Percentiles rank a stretch among this genome's conserved stretches.
Conservation (phyloP, 1,140 invertebrate species). For the Drosophila hydei region DNA sequence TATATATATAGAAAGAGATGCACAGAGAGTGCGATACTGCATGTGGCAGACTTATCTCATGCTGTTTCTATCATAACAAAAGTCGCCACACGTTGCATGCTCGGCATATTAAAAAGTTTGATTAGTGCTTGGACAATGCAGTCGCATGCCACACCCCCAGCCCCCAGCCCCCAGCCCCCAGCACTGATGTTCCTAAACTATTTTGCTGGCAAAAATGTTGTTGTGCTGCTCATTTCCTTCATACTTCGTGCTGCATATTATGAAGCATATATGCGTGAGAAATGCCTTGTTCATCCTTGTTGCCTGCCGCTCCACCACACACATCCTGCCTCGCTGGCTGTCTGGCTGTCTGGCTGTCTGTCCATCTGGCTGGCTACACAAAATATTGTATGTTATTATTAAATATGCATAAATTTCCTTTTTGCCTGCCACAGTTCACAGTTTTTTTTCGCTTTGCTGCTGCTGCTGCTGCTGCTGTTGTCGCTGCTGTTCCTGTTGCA, state of each 20-base stretch:
- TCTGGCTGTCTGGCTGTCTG: slow-evolving; percentile 3
- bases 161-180: background rate
- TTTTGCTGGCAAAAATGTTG: slow-evolving; percentile 61
- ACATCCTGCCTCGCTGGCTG: background rate
- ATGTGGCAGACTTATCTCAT: slow-evolving; percentile 5
- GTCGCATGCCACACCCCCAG: background rate
- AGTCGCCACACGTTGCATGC: slow-evolving; percentile 72
- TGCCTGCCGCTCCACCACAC: slow-evolving; percentile 33
- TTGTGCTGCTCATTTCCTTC: slow-evolving; percentile 10
- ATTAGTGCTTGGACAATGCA: slow-evolving; percentile 63
- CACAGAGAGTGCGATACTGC: slow-evolving; percentile 12
- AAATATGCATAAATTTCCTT: slow-evolving; percentile 81
- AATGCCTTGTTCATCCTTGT: slow-evolving; percentile 71
- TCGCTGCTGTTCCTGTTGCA: slow-evolving; percentile 28
- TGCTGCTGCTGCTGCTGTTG: slow-evolving; percentile 16
- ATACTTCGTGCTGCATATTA: slow-evolving; percentile 56
- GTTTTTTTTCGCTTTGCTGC: slow-evolving; percentile 4
- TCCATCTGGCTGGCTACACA: slow-evolving; percentile 26
- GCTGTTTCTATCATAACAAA: slow-evolving; percentile 57
- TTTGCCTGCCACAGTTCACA: slow-evolving; percentile 48
- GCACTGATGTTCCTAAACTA: slow-evolving; percentile 51
- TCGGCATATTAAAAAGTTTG: slow-evolving; percentile 79
- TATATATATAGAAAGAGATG: slow-evolving; percentile 39
- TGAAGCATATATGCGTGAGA: slow-evolving; percentile 76
- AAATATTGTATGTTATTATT: slow-evolving; percentile 71